Conservation (phyloP, 2,888 invertebrate species). For the Latheticus oryzae region DNA sequence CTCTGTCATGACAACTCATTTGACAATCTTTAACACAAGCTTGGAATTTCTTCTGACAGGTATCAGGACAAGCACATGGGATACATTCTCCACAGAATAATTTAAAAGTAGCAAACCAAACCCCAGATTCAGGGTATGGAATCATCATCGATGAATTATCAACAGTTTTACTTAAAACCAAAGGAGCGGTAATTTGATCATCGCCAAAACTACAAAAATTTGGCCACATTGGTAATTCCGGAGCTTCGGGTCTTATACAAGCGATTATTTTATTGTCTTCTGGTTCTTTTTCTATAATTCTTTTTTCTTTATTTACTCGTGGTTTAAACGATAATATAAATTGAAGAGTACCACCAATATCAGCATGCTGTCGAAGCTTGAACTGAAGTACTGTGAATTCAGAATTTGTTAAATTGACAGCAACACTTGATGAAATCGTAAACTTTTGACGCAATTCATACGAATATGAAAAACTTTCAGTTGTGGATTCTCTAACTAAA, state of each 20-base stretch:
- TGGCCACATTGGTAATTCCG: constrained; percentile 73
- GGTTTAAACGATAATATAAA: constrained; percentile 78
- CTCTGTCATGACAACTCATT: constrained; percentile 46
- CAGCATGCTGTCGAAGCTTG: constrained; percentile 75
- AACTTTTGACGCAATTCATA: constrained; percentile 73
- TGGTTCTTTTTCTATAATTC: constrained; percentile 50
- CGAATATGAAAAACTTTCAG: constrained; percentile 81
- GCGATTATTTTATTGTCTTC: constrained; percentile 69
- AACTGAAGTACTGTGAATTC: constrained; percentile 77
- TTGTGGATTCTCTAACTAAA: constrained; percentile 72
- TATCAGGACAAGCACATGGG: constrained; percentile 59
- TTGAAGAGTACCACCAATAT: constrained; percentile 84
- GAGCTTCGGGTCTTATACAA: constrained; percentile 71
- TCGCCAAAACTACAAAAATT: constrained; percentile 69
- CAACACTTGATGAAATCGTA: constrained; percentile 73
- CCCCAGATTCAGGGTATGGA: constrained; percentile 87
- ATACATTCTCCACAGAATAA: constrained; percentile 73
- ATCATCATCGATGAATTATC: constrained; percentile 74
- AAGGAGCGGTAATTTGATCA: constrained; percentile 68
- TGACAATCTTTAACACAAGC: constrained; percentile 54
- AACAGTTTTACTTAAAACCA: constrained; percentile 74
- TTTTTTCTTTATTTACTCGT: constrained; percentile 62
- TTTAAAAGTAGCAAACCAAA: constrained; percentile 82
- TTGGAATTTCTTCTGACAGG: constrained; percentile 54
- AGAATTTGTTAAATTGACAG: constrained; percentile 76